Evolutionary conservation across 2,113 vertebrate genomes (phyloP), one percentile per base, ranked within the genome.

Genomic region (Cyanistes caeruleus): DNA sequence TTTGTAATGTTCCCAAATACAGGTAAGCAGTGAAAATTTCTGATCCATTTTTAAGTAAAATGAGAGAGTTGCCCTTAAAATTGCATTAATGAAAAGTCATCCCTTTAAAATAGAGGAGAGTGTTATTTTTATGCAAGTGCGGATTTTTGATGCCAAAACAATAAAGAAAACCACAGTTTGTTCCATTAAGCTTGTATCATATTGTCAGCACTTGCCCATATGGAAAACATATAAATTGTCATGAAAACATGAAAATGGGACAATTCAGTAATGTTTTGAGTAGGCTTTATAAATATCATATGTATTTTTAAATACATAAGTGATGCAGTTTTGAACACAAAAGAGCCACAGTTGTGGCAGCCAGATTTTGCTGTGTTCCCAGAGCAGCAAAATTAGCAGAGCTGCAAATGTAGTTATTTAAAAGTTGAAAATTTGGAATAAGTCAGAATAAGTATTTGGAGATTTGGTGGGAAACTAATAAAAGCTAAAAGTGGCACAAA

Each of bases 171-270:
- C 88, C 59, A 30, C 93, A 87, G 16, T 91, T 97, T 97, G 89
- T 95, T 97, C 96, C 93, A 96, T 94, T 97, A 96, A 96, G 95
- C 93, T 98, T 97, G 92, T 86, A 91, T 98, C 96, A 97, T 96
- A 95, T 96, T 97, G 95, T 98, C 95, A 97, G 96, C 95, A 94
- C 94, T 97, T 97, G 93, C 93, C 97, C 98, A 98, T 98, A 98
- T 98, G 98, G 97, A 98, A 98, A 98, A 98, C 96, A 97, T 97
- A 97, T 94, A 98, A 98, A 98, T 98, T 97, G 95, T 96, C 96
- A 95, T 97, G 97, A 97, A 98, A 98, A 97, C 95, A 97, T 97
- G 96, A 97, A 97, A 98, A 97, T 96, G 96, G 97, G 94, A 96
- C 97, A 96, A 94, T 97, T 98, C 97, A 96, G 97, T 97, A 97